phyloP scores from a whole-genome alignment of 2,113 vertebrate species.

The Protobothrops mucrosquamatus region DNA sequence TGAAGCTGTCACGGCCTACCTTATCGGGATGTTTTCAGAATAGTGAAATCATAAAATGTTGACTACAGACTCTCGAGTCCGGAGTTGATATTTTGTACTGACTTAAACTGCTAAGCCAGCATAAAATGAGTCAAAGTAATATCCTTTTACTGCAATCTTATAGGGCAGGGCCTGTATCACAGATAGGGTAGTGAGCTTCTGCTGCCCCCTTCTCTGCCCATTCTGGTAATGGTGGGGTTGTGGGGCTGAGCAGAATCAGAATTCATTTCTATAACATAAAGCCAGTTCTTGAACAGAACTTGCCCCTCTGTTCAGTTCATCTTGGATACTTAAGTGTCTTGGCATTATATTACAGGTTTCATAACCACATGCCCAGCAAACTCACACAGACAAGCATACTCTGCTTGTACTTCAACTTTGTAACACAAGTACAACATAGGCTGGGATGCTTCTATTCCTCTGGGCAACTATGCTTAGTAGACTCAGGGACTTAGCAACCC shows the following conservation, averaged over 20 bases:
- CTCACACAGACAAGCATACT: background rate
- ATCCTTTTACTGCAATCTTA: background rate
- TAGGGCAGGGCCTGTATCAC: too few relatives aligned
- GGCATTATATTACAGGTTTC: too few relatives aligned
- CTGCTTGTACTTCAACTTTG: background rate
- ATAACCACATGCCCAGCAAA: background rate
- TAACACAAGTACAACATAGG: background rate
- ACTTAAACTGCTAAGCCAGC: background rate
- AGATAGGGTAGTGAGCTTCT: background rate
- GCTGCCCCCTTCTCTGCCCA: background rate
- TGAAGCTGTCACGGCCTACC: background rate
- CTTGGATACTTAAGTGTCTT: background rate
- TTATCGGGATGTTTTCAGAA: background rate
- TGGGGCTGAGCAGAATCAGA: background rate
- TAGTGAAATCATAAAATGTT: background rate
- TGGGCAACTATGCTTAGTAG: background rate
- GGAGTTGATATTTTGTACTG: background rate
- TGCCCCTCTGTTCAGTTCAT: background rate
- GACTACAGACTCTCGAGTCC: background rate
- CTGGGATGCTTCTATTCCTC: background rate
- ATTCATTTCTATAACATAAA: background rate
- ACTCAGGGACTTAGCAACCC: background rate
- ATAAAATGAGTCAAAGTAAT: background rate
- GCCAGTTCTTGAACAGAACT: background rate
- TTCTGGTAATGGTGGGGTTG: background rate